Percentiles rank a stretch among this genome's conserved stretches.
These are phyloP conservation scores for Leptestheria dahalacensis DNA, from an alignment of 1,140 invertebrate genomes.

Conservation along the genomic window DNA sequence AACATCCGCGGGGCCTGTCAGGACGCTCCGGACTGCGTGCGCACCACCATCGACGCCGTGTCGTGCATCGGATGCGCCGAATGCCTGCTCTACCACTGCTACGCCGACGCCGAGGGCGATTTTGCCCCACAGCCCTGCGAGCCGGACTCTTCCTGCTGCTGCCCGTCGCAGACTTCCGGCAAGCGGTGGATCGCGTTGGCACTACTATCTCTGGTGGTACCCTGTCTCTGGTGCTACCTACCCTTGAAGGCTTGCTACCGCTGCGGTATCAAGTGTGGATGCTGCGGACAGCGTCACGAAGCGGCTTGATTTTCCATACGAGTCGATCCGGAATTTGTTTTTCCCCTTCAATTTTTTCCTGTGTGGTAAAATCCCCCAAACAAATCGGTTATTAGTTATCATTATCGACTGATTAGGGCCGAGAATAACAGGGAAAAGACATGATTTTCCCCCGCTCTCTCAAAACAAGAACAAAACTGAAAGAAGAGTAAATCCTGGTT, in stretches of 20 bases:
- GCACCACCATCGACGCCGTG: conserved; percentile 59
- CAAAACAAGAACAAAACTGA: too few species aligned
- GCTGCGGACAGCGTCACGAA: conserved; percentile 37
- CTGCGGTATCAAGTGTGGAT: conserved; percentile 35
- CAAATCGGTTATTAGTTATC: neutral
- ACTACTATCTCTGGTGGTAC: conserved; percentile 69
- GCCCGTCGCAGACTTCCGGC: conserved; percentile 31
- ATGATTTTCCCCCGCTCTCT: too few species aligned
- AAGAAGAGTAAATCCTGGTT: too few species aligned
- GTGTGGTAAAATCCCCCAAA: neutral
- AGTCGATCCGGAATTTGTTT: neutral
- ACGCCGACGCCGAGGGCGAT: conserved; percentile 60
- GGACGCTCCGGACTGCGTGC: conserved; percentile 70
- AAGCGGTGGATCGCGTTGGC: conserved; percentile 65
- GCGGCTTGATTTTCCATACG: conserved; percentile 23
- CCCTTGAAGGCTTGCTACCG: conserved; percentile 68
- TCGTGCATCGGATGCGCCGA: conserved; percentile 63
- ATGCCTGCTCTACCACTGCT: conserved; percentile 83
- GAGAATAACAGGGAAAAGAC: neutral
- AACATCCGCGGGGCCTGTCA: conserved; percentile 72
- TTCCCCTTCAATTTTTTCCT: neutral
- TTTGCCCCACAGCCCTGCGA: conserved; percentile 62
- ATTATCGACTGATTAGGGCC: neutral
- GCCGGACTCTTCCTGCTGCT: conserved; percentile 32
- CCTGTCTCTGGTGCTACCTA: conserved; percentile 85